Conservation (phyloP, 2,888 invertebrate genomes). For the Coleophora flavipennella region DNA sequence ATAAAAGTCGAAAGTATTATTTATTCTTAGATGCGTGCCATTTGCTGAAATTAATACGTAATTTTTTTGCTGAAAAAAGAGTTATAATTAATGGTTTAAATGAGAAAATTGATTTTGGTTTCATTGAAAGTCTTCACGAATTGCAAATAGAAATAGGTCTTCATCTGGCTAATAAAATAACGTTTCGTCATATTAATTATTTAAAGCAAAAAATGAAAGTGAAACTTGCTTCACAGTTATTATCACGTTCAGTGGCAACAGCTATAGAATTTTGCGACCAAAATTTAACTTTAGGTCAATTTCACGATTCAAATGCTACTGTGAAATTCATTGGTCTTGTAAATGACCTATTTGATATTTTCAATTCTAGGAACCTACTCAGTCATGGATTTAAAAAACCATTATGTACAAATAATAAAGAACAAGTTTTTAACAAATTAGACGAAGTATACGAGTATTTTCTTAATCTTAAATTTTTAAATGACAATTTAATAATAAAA, state of each 20-base stretch:
- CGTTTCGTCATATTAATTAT: background rate
- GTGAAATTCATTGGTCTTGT: background rate
- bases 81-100: background rate
- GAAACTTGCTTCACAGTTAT: conserved; percentile 1
- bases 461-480: background rate
- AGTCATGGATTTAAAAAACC: background rate
- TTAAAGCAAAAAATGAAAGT: too few species aligned
- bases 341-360: background rate
- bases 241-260: conserved; percentile 1
- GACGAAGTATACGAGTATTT: background rate
- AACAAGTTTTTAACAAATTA: background rate
- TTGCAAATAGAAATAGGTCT: background rate
- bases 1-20: background rate
- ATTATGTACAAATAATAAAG: background rate
- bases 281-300: background rate
- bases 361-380: too few species aligned
- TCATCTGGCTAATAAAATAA: background rate
- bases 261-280: background rate
- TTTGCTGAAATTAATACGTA: background rate
- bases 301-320: background rate
- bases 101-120: background rate
- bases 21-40: background rate
- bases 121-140: background rate
- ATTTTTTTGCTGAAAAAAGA: background rate
- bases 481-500: too few species aligned